These are phyloP conservation scores for Palythoa grandis DNA, from an alignment of 92 coral and sea anemone genomes.

Conservation along the genomic window DNA sequence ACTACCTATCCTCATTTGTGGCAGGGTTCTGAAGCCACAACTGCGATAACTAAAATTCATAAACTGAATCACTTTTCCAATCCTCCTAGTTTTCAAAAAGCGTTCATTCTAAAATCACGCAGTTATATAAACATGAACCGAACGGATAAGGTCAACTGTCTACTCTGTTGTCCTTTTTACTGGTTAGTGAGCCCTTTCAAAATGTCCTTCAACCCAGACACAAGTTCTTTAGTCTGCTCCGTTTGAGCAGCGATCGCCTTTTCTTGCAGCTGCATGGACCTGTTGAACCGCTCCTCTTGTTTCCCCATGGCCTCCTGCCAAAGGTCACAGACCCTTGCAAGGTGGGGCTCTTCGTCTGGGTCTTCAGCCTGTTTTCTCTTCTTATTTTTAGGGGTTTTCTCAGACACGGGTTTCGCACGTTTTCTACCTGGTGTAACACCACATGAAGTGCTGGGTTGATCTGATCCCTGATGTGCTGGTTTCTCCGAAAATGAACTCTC, in stretches of 20 bases:
- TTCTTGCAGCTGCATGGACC: constrained; percentile 41
- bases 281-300: constrained; percentile 33
- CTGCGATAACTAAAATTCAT: constrained; percentile 26
- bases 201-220: constrained; percentile 41
- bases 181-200: constrained; percentile 32
- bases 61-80: constrained; percentile 27
- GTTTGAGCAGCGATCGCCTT: constrained; percentile 39
- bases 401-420: background rate
- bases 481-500: constrained; percentile 36
- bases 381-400: background rate
- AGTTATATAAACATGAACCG: constrained; percentile 11
- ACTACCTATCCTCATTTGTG: constrained; percentile 32
- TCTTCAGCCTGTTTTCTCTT: constrained; percentile 19
- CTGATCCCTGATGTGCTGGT: constrained; percentile 32
- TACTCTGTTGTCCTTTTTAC: constrained; percentile 29
- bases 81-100: constrained; percentile 22
- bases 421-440: constrained; percentile 1
- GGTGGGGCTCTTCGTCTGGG: constrained; percentile 15
- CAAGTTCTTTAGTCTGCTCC: constrained; percentile 39
- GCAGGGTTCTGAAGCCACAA: constrained; percentile 25
- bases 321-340: constrained; percentile 15
- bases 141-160: constrained; percentile 34
- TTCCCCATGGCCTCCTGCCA: constrained; percentile 35
- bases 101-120: constrained; percentile 20
- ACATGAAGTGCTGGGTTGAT: constrained; percentile 22